These are phyloP conservation scores for Semnopithecus entellus DNA, from an alignment of 2,113 vertebrate genomes.

Conservation along the genomic window DNA sequence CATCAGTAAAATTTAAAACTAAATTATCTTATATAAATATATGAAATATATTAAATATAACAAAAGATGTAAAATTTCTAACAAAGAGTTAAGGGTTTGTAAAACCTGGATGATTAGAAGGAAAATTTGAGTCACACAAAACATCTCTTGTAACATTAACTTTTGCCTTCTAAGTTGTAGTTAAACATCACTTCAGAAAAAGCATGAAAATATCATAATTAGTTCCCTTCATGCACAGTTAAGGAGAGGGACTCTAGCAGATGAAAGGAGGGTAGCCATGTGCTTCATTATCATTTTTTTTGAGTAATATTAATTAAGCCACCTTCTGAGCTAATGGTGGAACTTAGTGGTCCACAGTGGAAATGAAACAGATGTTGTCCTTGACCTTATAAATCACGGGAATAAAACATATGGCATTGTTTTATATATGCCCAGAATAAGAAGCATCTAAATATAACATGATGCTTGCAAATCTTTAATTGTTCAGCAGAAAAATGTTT, in stretches of 20 bases:
- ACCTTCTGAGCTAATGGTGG: neutral
- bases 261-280: neutral
- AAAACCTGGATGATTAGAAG: neutral
- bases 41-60: no score
- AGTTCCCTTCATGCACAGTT: neutral
- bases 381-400: neutral
- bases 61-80: neutral
- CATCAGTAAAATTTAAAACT: neutral
- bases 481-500: neutral
- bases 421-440: neutral
- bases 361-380: slow-evolving; percentile 37
- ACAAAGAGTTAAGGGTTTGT: neutral
- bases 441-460: neutral
- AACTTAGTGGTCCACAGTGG: neutral
- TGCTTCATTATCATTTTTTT: slow-evolving; percentile 55
- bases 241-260: neutral
- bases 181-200: slow-evolving; percentile 16
- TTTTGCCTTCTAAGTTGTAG: neutral
- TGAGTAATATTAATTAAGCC: slow-evolving; percentile 52
- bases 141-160: neutral
- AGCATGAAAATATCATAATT: neutral
- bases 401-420: slow-evolving; percentile 36
- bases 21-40: neutral
- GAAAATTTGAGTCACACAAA: neutral
- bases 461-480: neutral